Evolutionary conservation across 1,140 invertebrate species (phyloP), one percentile per base, ranked within the genome.

Genomic region (Pararge aegeria): DNA sequence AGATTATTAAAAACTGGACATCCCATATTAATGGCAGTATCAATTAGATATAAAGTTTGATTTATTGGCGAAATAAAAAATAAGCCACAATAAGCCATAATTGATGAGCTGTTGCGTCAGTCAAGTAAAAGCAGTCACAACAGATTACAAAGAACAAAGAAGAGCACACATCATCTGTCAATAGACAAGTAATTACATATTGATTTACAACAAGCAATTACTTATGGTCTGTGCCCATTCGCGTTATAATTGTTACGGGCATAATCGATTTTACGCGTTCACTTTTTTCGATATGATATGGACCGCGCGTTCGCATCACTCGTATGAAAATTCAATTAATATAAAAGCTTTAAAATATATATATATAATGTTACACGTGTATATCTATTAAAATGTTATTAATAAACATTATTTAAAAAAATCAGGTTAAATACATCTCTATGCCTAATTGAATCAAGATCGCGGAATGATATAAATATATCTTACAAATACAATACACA

Each of bases 131-230:
- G 46, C 34, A 38, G 49, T 57, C 54, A 63, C 57, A 67, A 66
- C 63, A 65, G 60, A 68, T 71, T 56, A 67, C 61, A 60, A 34
- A 38, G 46, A 53, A 64, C 61, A 53, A 66, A 52, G 54, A 21
- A 51, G 49, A 46, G 34, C 51, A 59, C 34, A 64, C 38, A 65
- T 68, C 59, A 59, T 60, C 68, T 73, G 64, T 73, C 64, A 68
- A 68, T 75, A 57, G 38, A 60, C 61, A 58, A 60, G 58, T 66
- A 73, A 79, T 79, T 79, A 75, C 13, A 18, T 40, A 40, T 58
- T 77, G 77, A 80, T 78, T 74, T 71, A 78, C 70, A 60, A 61
- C 37, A 63, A 61, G 27, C 67, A 67, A 80, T 80, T 72, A 74
- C 70, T 78, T 70, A 80, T 67, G 68, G 72, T 75, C 66, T 67